Base-by-base conservation (phyloP, 2,797 vertebrate genomes). In the Rhynchotus rufescens region DNA sequence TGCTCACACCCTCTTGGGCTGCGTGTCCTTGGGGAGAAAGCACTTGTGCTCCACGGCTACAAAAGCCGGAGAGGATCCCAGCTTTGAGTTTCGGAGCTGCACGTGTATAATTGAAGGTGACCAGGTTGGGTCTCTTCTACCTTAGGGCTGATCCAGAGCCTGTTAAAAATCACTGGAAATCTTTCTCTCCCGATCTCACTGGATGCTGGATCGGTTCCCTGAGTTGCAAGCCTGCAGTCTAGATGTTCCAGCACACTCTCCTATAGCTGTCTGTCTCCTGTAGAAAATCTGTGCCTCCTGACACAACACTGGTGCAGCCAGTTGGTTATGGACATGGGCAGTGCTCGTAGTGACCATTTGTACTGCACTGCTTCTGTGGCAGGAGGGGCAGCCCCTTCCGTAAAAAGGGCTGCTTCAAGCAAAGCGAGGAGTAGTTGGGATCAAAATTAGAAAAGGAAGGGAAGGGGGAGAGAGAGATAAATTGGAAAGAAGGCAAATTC, bases 391-490 rank as follows among this genome's bases (percentile, higher is more conserved):
- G 45, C 11, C 32, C 32, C 45, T 26, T 10, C 8, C 47, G 6
- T 56, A 36, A 64, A 42, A 86, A 34, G 12, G 51, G 32, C 4
- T 80, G 51, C 52, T 45, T 80, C 57, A 74, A 89, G 17, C 4
- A 52, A 62, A 86, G 19, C 7, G 15, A 10, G 9, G 14, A 73
- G 56, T 9, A 44, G 23, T 36, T 57, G 59, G 45, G 44, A 57
- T 38, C 30, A 45, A 67, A 38, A 80, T 59, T 57, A 61, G 1
- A 54, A 62, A 69, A 73, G 16, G 4, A 25, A 9, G 7, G 2
- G 7, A 7, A 40, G 40, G 20, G 17, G 4, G 1, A 6, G 0
- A 1, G 47, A 47, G 21, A 23, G 10, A 45, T n/a, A n/a, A n/a
- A n/a, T n/a, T n/a, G n/a, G 11, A 22, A 49, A 49, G 23, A 10